Base-by-base conservation (phyloP, 37 sponge, comb jelly and placozoan species). In the Spongia lamella region DNA sequence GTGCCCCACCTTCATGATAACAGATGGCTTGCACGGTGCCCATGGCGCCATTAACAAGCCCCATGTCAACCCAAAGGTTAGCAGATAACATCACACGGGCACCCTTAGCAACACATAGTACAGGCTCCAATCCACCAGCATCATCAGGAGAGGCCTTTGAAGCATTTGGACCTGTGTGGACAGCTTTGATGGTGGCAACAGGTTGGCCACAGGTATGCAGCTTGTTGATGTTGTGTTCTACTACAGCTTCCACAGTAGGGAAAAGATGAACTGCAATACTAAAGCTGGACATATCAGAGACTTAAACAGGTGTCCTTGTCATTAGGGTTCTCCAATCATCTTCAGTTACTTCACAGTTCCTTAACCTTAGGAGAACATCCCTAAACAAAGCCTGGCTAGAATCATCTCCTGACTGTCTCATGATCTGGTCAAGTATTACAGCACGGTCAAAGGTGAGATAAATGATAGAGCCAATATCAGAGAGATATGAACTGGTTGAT, bases 21-120 rank as follows among this genome's bases (percentile, higher is more conserved):
- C 49, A 58, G 14, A 81, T 81, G 15, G 53, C 83, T 22, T 20
- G 17, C 7, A 80, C 49, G n/a, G 64, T 68, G 5, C 81, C 81
- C 72, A 71, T 80, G 34, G 63, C 71, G 36, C 75, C 83, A 39
- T 81, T 81, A 2, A 81, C 75, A 30, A 81, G 63, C 32, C 83
- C 83, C 1, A 24, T 40, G 26, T 72, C 53, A 47, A 71, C 53
- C 83, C 83, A 81, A 7, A 81, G 64, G 63, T 81, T 81, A n/a
- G 30, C n/a, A 16, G 66, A 65, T 11, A 81, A 56, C 66, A 81
- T 81, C 19, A 81, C 66, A 24, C 83, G 50, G 1, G 83, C 83
- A 31, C 36, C 33, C 29, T 60, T 37, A 15, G 66, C 40, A 2
- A 81, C 30, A 21, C 26, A 13, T 24, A 81, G 17, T 19, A 62